Evolutionary conservation across 2,888 invertebrate genomes (phyloP).

Genomic region (Lycophotia porphyrea): DNA sequence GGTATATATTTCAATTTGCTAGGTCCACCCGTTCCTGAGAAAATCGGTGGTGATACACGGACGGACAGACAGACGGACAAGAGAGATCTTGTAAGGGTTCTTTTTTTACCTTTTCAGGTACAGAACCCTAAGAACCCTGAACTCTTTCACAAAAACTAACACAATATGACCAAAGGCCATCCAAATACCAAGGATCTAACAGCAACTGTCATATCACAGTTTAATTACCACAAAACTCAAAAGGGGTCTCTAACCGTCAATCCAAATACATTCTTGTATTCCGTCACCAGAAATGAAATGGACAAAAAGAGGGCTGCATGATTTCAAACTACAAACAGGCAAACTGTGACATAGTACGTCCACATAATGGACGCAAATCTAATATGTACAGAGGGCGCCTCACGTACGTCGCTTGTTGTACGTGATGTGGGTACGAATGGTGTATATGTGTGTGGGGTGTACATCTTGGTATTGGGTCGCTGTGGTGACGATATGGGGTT

Average conservation of each 20-base stretch:
- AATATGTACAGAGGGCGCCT: slow-evolving; percentile 63
- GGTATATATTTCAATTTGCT: too few species aligned
- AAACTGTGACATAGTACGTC: slow-evolving; percentile 50
- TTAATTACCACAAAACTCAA: slow-evolving; percentile 21
- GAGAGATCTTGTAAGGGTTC: too few species aligned
- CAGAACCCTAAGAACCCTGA: too few species aligned
- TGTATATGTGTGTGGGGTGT: slow-evolving; percentile 34
- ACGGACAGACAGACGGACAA: too few species aligned
- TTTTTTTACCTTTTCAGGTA: too few species aligned
- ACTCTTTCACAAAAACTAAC: neutral
- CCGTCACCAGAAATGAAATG: slow-evolving; percentile 43
- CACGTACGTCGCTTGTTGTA: slow-evolving; percentile 63
- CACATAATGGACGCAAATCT: slow-evolving; percentile 64
- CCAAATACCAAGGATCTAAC: neutral
- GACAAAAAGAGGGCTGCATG: slow-evolving; percentile 41
- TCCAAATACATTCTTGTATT: slow-evolving; percentile 2
- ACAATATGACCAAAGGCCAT: neutral
- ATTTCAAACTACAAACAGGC: slow-evolving; percentile 58
- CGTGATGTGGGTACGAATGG: slow-evolving; percentile 60
- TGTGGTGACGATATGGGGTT: neutral
- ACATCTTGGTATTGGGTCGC: slow-evolving; percentile 15
- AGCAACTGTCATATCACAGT: neutral
- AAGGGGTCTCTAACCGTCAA: neutral
- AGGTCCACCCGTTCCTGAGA: too few species aligned
- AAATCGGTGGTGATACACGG: too few species aligned